A percentile compares a stretch with the other conserved stretches of the same genome.
These are phyloP conservation scores for Pelosia muscerda DNA, from an alignment of 2,888 invertebrate species.

Conservation along the genomic window DNA sequence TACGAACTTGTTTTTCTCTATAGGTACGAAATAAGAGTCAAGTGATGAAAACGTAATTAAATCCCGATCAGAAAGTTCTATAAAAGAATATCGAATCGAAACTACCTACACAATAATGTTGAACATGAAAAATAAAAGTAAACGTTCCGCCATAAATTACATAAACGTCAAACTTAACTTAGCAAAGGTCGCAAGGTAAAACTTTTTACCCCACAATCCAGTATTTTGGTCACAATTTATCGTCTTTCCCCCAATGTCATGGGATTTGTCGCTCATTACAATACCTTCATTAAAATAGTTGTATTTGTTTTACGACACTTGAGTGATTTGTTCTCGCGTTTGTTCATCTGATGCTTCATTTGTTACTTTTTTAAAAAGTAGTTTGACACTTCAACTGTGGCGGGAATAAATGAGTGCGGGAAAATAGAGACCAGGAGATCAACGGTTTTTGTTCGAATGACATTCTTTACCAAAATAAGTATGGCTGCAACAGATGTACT, in stretches of 20 bases:
- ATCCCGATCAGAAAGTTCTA: no score
- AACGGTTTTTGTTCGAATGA: slow-evolving; percentile 3
- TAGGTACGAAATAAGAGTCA: no score
- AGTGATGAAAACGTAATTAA: no score
- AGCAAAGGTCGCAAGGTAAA: slow-evolving; percentile 48
- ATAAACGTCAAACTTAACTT: slow-evolving; percentile 22
- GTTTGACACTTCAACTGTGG: slow-evolving; percentile 34
- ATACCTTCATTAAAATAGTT: slow-evolving; percentile 82
- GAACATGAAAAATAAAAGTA: slow-evolving; percentile 4
- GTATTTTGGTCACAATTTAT: slow-evolving; percentile 67
- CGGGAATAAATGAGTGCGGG: slow-evolving; percentile 19
- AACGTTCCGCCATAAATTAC: slow-evolving; percentile 16
- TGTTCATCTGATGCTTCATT: slow-evolving; percentile 55
- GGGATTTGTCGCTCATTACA: slow-evolving; percentile 70
- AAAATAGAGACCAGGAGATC: slow-evolving; percentile 11
- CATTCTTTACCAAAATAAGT: slow-evolving; percentile 10
- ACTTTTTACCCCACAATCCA: slow-evolving; percentile 66
- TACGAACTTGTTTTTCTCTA: no score
- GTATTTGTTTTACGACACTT: slow-evolving; percentile 72
- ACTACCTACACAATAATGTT: neutral
- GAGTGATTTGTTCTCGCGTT: slow-evolving; percentile 77
- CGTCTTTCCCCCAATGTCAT: slow-evolving; percentile 62
- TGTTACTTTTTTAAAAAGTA: slow-evolving; percentile 45
- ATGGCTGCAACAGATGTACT: neutral
- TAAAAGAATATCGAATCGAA: slow-evolving; percentile 1